Base-by-base conservation (phyloP, 2,797 vertebrate genomes). In the Bovichtus variegatus region DNA sequence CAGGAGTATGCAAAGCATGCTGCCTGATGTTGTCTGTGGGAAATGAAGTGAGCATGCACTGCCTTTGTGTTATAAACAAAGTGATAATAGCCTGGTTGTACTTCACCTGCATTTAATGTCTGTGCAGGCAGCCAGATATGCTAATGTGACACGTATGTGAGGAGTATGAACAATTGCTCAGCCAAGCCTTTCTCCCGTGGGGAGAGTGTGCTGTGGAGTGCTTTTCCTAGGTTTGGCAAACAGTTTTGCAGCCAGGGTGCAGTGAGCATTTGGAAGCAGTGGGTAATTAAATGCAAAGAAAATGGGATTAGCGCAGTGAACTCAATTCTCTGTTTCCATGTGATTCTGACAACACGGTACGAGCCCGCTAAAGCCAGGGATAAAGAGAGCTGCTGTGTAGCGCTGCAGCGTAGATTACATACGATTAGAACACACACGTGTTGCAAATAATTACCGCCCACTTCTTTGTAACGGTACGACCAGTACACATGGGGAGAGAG, bases 41-140 rank as follows among this genome's bases (percentile, higher is more conserved):
- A 84, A 87, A 87, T 76, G 66, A 85, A 87, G 77, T 59, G 84
- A 76, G 60, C 64, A 40, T 74, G 58, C 77, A 5, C 68, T 21
- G 74, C 71, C 82, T 92, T 89, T 89, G 89, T 92, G 87, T 88
- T 82, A 44, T 68, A 87, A 92, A 92, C 90, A 93, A 89, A 92
- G 91, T 82, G 90, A 91, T 92, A 86, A 89, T 86, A 87, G 86
- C 83, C 67, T n/a, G 83, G 73, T 54, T 80, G 82, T 80, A 89
- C 89, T 85, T 92, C 89, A 91, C 91, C 90, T 92, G 88, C 82
- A 85, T 87, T 91, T 90, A 87, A 82, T 85, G 90, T 90, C 89
- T 82, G 85, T 78, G 86, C 85, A 86, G 83, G 84, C 73, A 89
- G 91, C 86, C 91, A 91, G 89, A 88, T 91, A 94, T 93, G 92